These are phyloP conservation scores for Aeoliscus strigatus DNA, from an alignment of 2,797 vertebrate genomes.

Conservation along the genomic window DNA sequence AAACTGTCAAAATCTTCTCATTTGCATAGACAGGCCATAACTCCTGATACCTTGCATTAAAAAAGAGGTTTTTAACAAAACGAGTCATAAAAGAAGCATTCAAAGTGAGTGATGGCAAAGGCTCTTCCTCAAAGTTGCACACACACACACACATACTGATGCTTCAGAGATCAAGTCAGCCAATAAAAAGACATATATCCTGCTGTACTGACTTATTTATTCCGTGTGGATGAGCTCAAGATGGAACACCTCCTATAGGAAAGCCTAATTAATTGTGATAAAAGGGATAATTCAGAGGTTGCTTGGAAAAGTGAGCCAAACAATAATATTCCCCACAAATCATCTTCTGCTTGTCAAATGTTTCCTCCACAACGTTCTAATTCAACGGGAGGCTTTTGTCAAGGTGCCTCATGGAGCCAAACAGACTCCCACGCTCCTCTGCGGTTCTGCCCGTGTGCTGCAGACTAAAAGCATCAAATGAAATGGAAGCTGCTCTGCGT, in stretches of 20 bases:
- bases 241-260: constrained; percentile 80
- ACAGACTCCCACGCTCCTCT: constrained; percentile 45
- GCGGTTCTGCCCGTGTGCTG: constrained; percentile 25
- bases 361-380: constrained; percentile 77
- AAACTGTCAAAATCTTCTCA: constrained; percentile 81
- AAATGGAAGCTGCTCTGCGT: constrained; percentile 33
- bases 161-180: constrained; percentile 77
- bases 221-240: constrained; percentile 78
- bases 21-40: constrained; percentile 84
- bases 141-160: constrained; percentile 73
- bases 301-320: constrained; percentile 74
- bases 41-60: constrained; percentile 82
- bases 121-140: constrained; percentile 74
- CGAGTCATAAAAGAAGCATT: constrained; percentile 80
- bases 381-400: constrained; percentile 76
- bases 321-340: constrained; percentile 78
- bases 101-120: constrained; percentile 77
- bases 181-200: constrained; percentile 85
- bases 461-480: constrained; percentile 41
- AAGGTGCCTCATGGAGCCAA: constrained; percentile 50
- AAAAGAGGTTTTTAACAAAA: constrained; percentile 85
- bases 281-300: constrained; percentile 79
- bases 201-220: constrained; percentile 79
- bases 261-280: constrained; percentile 84
- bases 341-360: constrained; percentile 74